phyloP scores from a whole-genome alignment of 2,113 vertebrate species.

The Platichthys flesus region DNA sequence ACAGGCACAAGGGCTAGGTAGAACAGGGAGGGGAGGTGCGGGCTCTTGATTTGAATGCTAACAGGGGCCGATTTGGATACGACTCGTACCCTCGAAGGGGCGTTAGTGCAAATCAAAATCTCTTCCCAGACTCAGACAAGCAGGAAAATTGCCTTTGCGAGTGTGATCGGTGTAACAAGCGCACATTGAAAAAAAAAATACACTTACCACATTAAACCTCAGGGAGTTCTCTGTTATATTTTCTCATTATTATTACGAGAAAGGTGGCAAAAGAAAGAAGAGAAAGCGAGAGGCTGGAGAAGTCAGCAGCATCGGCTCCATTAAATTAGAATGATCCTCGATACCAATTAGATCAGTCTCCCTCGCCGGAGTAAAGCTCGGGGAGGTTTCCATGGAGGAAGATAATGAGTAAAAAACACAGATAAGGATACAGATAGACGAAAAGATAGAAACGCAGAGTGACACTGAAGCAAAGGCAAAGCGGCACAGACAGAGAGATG shows the following conservation, averaged over 20 bases:
- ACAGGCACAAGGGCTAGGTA: conserved; percentile 32
- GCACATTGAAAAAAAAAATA: not conserved
- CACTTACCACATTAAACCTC: conserved; percentile 38
- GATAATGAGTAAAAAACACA: conserved; percentile 55
- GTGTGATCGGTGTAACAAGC: conserved; percentile 77
- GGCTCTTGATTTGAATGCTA: conserved; percentile 73
- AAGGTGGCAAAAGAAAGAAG: conserved; percentile 44
- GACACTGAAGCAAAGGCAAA: conserved; percentile 24
- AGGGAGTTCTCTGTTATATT: conserved; percentile 47
- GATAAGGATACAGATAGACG: conserved; percentile 49
- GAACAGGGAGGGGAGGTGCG: conserved; percentile 34
- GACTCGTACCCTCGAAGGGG: conserved; percentile 45
- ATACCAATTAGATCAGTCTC: conserved; percentile 74
- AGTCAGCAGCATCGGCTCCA: conserved; percentile 33
- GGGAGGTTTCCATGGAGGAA: conserved; percentile 44
- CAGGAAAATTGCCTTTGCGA: conserved; percentile 75
- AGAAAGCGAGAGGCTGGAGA: conserved; percentile 27
- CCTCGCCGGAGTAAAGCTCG: conserved; percentile 42
- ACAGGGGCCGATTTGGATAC: conserved; percentile 57
- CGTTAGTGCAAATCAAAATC: conserved; percentile 74
- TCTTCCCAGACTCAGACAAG: conserved; percentile 74
- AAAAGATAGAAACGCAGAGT: conserved; percentile 43
- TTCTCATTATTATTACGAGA: conserved; percentile 65
- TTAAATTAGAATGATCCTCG: conserved; percentile 67
- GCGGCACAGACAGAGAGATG: conserved; percentile 32